Base-by-base conservation (phyloP, 2,113 vertebrate genomes). In the Stomatorhinus ivindoensis region DNA sequence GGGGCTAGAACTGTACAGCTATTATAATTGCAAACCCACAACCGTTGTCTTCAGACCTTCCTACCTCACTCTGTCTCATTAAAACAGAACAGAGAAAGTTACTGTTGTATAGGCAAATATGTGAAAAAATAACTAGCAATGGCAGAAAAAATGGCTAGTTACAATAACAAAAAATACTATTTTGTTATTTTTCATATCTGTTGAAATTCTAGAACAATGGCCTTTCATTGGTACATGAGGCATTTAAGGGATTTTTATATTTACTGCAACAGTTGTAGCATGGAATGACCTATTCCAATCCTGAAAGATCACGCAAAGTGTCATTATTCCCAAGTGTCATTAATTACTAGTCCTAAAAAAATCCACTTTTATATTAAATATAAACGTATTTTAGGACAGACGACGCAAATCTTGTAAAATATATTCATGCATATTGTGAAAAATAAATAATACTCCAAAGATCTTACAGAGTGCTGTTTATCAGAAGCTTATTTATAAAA, bases 281-380 rank as follows among this genome's bases (percentile, higher is more conserved):
- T 93, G 92, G 94, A 94, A 93, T 95, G 94, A 95, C 95, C 94
- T 95, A 86, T 90, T 89, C 90, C 95, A 96, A 96, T 96, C 94
- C 95, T 69, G 88, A 90, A 47, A 94, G 92, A 95, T 95, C 92
- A 94, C 92, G 92, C 92, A 94, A 94, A 95, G 94, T 94, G 93
- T 93, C 89, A 58, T 88, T 95, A 95, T 95, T 95, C 94, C 93
- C 91, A n/a, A n/a, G n/a, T n/a, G n/a, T n/a, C n/a, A n/a, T n/a
- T 94, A 93, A 93, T 91, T 93, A 91, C 91, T 94, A 93, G 94
- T 95, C 94, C 93, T 92, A 47, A 73, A 92, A 91, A 92, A 93
- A 89, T 93, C 93, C 90, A 89, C 89, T 90, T 44, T 92, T 91
- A 91, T 90, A 89, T 91, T 92, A 91, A 89, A 92, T 53, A 53